phyloP scores from a whole-genome alignment of 2,888 invertebrate species.

The Anthophora plumipes region DNA sequence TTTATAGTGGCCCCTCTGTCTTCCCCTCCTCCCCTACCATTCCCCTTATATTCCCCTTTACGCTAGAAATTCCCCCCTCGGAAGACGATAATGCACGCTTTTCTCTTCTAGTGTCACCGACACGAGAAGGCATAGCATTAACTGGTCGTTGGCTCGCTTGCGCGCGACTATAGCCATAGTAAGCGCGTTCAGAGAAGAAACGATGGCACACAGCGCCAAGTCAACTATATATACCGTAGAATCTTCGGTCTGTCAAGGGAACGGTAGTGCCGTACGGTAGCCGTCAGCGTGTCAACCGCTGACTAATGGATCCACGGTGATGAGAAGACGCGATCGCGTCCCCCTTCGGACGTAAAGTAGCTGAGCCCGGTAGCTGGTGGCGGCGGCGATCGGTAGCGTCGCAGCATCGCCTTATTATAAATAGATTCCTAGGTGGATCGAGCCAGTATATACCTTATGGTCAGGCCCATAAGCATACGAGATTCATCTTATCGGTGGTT shows the following conservation, averaged over 20 bases:
- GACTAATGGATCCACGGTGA: constrained; percentile 79
- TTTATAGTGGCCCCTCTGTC: constrained; percentile 66
- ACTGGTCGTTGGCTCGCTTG: constrained; percentile 77
- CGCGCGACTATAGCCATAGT: constrained; percentile 26
- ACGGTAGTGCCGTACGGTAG: constrained; percentile 72
- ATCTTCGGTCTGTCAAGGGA: constrained; percentile 68
- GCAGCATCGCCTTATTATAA: constrained; percentile 75
- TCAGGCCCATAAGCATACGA: constrained; percentile 57
- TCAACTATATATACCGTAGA: constrained; percentile 21
- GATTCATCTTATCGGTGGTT: constrained; percentile 73
- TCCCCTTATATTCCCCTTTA: too few relatives aligned
- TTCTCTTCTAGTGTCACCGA: constrained; percentile 70
- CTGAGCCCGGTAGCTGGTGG: constrained; percentile 59
- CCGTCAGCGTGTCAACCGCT: constrained; percentile 75
- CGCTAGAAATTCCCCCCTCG: neutral
- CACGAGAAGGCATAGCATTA: constrained; percentile 77
- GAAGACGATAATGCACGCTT: constrained; percentile 75
- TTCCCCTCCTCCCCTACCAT: constrained; percentile 17
- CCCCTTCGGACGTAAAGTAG: constrained; percentile 62
- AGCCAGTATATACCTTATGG: constrained; percentile 31
- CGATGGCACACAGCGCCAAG: constrained; percentile 40
- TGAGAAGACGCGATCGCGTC: constrained; percentile 71
- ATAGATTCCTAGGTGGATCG: constrained; percentile 73
- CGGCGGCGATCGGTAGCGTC: constrained; percentile 64
- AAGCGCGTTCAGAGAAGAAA: constrained; percentile 30